Conservation (phyloP, 2,113 vertebrate genomes). For the Siphamia tubifer region DNA sequence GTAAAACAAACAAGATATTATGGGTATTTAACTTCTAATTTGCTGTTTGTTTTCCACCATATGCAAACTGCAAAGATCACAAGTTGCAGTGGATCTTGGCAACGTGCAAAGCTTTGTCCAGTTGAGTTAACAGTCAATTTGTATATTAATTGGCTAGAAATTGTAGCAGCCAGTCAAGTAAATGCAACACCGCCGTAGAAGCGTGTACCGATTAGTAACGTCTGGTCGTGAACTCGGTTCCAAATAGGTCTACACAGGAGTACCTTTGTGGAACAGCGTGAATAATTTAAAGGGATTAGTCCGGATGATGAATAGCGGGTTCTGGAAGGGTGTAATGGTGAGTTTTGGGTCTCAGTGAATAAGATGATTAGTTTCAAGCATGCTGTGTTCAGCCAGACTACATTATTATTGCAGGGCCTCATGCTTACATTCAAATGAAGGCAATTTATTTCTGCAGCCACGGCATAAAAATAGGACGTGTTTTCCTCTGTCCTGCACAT, state of each 20-base stretch:
- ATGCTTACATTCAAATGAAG: conserved; percentile 40
- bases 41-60: conserved; percentile 11
- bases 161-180: conserved; percentile 29
- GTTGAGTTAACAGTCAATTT: conserved; percentile 47
- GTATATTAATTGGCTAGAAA: conserved; percentile 63
- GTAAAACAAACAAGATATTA: not conserved
- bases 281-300: conserved; percentile 73
- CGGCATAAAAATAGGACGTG: conserved; percentile 19
- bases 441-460: conserved; percentile 28
- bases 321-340: conserved; percentile 46
- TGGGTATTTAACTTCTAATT: no score
- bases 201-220: conserved; percentile 54
- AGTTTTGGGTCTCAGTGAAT: conserved; percentile 56
- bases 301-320: conserved; percentile 52
- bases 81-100: conserved; percentile 12
- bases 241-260: conserved; percentile 36
- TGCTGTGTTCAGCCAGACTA: conserved; percentile 21
- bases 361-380: conserved; percentile 56
- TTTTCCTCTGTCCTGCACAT: not conserved
- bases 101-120: conserved; percentile 20
- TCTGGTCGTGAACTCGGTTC: conserved; percentile 57
- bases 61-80: conserved; percentile 21
- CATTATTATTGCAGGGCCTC: conserved; percentile 35
- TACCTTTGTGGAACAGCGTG: conserved; percentile 57
- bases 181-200: conserved; percentile 35